Percentiles rank a stretch among this genome's conserved stretches.
Evolutionary conservation across 2,113 vertebrate genomes (phyloP).

Genomic region (Neopipo cinnamomea): DNA sequence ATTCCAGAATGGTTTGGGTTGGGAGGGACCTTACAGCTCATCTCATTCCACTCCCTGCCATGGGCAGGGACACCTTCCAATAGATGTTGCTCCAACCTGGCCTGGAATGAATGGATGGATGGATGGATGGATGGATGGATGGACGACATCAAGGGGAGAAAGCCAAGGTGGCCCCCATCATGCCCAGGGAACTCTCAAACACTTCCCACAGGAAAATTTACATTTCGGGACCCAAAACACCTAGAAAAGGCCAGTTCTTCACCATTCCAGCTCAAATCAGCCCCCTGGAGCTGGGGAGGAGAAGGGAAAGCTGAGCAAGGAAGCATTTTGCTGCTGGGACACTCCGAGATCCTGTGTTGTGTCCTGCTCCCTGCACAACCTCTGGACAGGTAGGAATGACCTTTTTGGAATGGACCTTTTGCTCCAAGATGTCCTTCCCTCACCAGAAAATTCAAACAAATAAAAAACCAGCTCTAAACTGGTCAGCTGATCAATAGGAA

Average conservation of each 20-base stretch:
- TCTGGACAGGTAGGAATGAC: too few species aligned
- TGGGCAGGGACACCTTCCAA: neutral
- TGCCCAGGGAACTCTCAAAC: neutral
- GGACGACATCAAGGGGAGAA: fast-evolving
- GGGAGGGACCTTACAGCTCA: neutral
- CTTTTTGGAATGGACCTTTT: too few species aligned
- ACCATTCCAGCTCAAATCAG: neutral
- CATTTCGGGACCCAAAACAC: neutral
- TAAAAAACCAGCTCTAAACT: too few species aligned
- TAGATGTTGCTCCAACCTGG: neutral
- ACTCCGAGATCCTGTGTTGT: too few species aligned
- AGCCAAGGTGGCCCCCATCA: neutral
- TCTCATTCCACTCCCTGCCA: neutral
- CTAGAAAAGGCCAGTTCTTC: neutral
- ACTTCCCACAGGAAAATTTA: neutral
- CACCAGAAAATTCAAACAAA: too few species aligned
- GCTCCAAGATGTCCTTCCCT: too few species aligned
- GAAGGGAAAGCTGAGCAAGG: too few species aligned
- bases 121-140: neutral
- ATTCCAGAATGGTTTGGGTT: neutral
- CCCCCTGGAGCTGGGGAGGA: too few species aligned
- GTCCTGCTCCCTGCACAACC: too few species aligned
- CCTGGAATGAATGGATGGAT: neutral
- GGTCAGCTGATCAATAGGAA: too few species aligned
- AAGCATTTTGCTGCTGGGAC: too few species aligned